Evolutionary conservation across 2,888 invertebrate species (phyloP), one percentile per base, ranked within the genome.

Genomic region (Helleia helle): DNA sequence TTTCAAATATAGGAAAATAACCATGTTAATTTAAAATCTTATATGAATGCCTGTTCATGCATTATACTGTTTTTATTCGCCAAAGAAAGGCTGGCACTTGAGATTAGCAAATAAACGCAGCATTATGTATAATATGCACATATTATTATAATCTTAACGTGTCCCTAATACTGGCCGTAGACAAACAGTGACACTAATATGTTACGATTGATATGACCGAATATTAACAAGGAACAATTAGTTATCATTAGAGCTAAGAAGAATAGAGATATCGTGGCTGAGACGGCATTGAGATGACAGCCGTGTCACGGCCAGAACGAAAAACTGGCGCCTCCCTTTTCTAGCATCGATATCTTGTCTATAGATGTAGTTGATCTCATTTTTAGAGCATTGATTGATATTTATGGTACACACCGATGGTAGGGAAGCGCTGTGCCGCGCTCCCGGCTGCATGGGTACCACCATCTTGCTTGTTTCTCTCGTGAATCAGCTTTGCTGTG

Each of bases 261-360:
- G 71, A 69, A 66, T 63, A 64, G 55, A 65, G 68, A 72, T 73
- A 62, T 77, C 81, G 81, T 81, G 81, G 59, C 61, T 62, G 56
- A 70, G 64, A 64, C 71, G 80, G 79, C 83, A 83, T 81, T 83
- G 83, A 83, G 77, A 80, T 64, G 79, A 81, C 81, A 81, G 71
- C 71, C 59, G 62, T 7, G 22, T 22, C 22, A 22, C 22, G 22
- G 22, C 22, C 22, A 22, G 22, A 22, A 22, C 17, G 11, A 7
- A 31, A n/a, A 34, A 4, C 34, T 7, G 34, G 13, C 34, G 34
- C 34, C 34, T 34, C 34, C 31, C 18, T 22, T 5, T 2, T 3
- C 2, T 3, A 5, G 22, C 22, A 22, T 22, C 5, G 22, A 22
- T 22, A 22, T 22, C 3, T 22, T 22, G 8, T 22, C 5, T 22